Percentiles rank a stretch among this genome's conserved stretches.
Evolutionary conservation across 2,113 vertebrate species (phyloP).

Genomic region (Burhinus bistriatus): DNA sequence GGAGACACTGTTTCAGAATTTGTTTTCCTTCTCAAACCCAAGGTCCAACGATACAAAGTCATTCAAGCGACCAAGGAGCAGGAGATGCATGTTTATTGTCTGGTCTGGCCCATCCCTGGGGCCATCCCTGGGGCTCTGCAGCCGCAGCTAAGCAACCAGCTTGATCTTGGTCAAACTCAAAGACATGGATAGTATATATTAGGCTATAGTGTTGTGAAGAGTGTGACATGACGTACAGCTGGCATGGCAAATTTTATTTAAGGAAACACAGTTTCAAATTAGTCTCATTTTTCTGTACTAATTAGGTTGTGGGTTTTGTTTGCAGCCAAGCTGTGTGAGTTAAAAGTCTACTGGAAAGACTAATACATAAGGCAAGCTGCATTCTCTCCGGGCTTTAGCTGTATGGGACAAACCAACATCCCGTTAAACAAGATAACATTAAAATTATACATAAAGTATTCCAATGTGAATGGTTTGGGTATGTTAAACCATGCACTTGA

Average conservation of each 20-base stretch:
- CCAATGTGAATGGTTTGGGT: background rate
- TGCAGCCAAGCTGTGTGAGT: background rate
- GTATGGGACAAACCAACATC: background rate
- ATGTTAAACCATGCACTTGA: background rate
- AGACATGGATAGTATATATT: background rate
- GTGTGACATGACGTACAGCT: background rate
- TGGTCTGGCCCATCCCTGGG: constrained; percentile 12
- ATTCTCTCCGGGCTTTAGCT: background rate
- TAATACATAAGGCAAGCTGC: background rate
- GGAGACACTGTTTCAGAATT: constrained; percentile 29
- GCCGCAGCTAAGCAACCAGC: constrained; percentile 1
- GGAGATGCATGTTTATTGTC: background rate
- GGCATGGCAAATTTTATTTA: background rate
- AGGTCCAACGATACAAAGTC: constrained; percentile 16
- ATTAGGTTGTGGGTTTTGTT: background rate
- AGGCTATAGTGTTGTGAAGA: background rate
- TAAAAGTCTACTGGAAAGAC: background rate
- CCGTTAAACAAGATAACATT: background rate
- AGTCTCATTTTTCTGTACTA: background rate
- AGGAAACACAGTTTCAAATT: background rate
- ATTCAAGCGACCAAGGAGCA: background rate
- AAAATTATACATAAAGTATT: background rate
- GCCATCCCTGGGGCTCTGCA: background rate
- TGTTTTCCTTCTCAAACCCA: constrained; percentile 49
- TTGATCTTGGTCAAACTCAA: background rate